These are phyloP conservation scores for Dyspetes luteomarginatus DNA, from an alignment of 2,888 invertebrate genomes.

Conservation along the genomic window DNA sequence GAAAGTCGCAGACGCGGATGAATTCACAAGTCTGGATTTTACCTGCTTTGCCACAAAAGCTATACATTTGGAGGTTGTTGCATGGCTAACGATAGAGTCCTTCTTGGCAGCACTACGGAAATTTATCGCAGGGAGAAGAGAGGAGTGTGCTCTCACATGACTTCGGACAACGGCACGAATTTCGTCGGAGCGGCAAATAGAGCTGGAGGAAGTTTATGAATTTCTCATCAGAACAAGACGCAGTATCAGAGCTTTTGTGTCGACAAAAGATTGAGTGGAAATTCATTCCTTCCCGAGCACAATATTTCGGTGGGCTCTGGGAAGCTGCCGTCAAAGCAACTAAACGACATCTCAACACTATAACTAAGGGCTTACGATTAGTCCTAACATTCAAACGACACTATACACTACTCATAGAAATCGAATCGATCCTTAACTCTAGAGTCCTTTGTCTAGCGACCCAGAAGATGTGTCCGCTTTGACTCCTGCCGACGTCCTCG, in stretches of 20 bases:
- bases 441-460: background rate
- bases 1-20: slow-evolving; percentile 51
- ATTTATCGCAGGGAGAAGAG: slow-evolving; percentile 73
- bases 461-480: background rate
- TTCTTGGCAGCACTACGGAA: slow-evolving; percentile 74
- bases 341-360: too few relatives aligned
- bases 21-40: too few relatives aligned
- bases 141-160: slow-evolving; percentile 71
- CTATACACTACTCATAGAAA: too few relatives aligned
- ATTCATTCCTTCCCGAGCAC: background rate
- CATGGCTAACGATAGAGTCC: slow-evolving; percentile 70
- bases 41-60: slow-evolving; percentile 59
- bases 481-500: slow-evolving; percentile 16
- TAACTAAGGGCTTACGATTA: background rate
- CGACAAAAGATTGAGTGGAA: background rate
- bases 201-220: slow-evolving; percentile 43
- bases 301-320: background rate
- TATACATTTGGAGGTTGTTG: slow-evolving; percentile 75
- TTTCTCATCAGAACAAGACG: slow-evolving; percentile 6
- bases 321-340: background rate
- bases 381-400: background rate
- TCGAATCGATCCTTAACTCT: background rate
- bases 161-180: slow-evolving; percentile 76
- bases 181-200: slow-evolving; percentile 74
- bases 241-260: too few relatives aligned